These are phyloP conservation scores for Pyrgilauda ruficollis DNA, from an alignment of 2,113 vertebrate species.

Conservation along the genomic window DNA sequence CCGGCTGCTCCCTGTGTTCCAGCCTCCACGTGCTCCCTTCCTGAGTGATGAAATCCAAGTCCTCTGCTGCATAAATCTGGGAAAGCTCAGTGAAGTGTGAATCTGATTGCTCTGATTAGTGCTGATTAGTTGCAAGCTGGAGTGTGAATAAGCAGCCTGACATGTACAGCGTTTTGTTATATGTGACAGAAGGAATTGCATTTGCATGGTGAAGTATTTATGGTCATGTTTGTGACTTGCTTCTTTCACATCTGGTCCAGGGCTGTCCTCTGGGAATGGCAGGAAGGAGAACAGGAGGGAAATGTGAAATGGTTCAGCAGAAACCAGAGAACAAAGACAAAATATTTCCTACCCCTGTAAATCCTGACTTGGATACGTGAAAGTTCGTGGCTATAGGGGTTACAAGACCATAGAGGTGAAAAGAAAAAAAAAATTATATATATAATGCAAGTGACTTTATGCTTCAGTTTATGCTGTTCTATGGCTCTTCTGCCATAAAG, in stretches of 20 bases:
- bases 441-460: not conserved
- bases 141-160: constrained; percentile 52
- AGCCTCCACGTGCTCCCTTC: not conserved
- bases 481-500: not conserved
- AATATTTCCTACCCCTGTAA: not conserved
- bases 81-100: constrained; percentile 39
- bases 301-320: constrained; percentile 36
- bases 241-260: constrained; percentile 65
- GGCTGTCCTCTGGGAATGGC: constrained; percentile 31
- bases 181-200: constrained; percentile 34
- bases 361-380: not conserved
- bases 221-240: constrained; percentile 56
- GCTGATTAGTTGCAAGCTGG: constrained; percentile 49
- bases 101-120: constrained; percentile 52
- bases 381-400: not conserved
- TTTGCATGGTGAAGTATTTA: constrained; percentile 64
- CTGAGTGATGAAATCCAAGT: not conserved
- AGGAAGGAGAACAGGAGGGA: constrained; percentile 11
- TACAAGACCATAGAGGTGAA: not conserved
- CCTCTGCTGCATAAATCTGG: constrained; percentile 30
- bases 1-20: not conserved
- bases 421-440: not conserved
- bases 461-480: not conserved
- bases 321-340: constrained; percentile 43
- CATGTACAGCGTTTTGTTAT: not conserved